Evolutionary conservation across 2,797 vertebrate genomes (phyloP).

Genomic region (Gastrophryne carolinensis): DNA sequence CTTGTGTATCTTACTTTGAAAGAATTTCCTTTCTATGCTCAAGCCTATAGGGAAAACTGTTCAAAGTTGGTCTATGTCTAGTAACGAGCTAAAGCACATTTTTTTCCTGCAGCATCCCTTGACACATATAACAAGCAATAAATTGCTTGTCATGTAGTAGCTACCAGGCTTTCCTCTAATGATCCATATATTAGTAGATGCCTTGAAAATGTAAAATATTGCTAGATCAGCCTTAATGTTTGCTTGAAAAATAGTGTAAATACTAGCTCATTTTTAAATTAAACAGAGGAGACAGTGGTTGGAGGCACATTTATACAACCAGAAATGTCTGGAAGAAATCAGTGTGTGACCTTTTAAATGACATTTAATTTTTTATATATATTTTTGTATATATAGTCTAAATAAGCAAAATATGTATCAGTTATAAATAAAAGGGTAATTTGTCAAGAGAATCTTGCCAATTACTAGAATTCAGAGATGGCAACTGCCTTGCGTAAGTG

Average conservation of each 20-base stretch:
- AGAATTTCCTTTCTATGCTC: constrained; percentile 32
- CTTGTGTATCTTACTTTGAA: constrained; percentile 31
- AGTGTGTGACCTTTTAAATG: constrained; percentile 55
- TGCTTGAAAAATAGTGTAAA: constrained; percentile 46
- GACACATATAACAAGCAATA: constrained; percentile 69
- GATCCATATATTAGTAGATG: constrained; percentile 73
- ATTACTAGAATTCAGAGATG: neutral
- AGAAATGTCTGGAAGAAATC: constrained; percentile 39
- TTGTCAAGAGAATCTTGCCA: constrained; percentile 18
- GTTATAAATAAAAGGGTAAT: constrained; percentile 36
- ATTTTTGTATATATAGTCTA: too few relatives aligned
- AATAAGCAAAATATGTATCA: constrained; percentile 33
- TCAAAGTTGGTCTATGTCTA: constrained; percentile 21
- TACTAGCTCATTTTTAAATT: constrained; percentile 24
- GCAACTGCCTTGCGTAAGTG: neutral
- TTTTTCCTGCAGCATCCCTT: constrained; percentile 56
- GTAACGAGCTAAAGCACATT: neutral
- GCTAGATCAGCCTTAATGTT: constrained; percentile 60
- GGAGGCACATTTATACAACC: constrained; percentile 23
- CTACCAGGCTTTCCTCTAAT: constrained; percentile 74
- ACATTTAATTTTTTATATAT: constrained; percentile 47
- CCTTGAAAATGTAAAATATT: constrained; percentile 68
- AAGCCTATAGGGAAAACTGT: constrained; percentile 43
- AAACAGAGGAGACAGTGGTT: constrained; percentile 37
- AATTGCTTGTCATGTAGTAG: constrained; percentile 74